Evolutionary conservation across 2,113 vertebrate species (phyloP).

Genomic region (Pachypanchax playfairii): DNA sequence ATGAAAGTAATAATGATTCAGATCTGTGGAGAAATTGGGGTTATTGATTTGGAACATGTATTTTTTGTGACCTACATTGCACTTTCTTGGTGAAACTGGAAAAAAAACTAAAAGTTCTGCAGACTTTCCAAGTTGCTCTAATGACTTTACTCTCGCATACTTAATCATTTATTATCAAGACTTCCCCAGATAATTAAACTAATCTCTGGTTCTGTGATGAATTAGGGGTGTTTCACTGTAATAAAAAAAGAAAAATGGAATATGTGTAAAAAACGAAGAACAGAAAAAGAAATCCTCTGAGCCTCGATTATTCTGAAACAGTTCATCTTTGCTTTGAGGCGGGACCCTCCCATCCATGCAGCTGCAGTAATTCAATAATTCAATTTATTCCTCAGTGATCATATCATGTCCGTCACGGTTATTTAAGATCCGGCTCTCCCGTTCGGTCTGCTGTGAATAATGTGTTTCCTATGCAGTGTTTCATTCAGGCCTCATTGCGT

Average conservation of each 20-base stretch:
- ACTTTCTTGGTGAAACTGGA: slow-evolving; percentile 22
- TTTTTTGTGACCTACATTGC: slow-evolving; percentile 13
- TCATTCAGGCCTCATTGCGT: slow-evolving; percentile 9
- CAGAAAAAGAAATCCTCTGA: not conserved
- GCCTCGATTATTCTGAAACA: slow-evolving; percentile 13
- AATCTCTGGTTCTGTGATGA: slow-evolving; percentile 38
- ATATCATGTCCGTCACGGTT: slow-evolving; percentile 48
- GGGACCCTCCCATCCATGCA: slow-evolving; percentile 11
- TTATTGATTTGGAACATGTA: slow-evolving; percentile 5
- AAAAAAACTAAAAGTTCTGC: slow-evolving; percentile 20
- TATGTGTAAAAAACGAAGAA: not conserved
- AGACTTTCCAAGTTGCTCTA: slow-evolving; percentile 29
- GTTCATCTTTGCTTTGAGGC: slow-evolving; percentile 25
- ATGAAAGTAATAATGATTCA: slow-evolving; percentile 27
- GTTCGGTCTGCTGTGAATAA: slow-evolving; percentile 13
- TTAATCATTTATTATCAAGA: slow-evolving; percentile 61
- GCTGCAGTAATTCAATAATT: slow-evolving; percentile 57
- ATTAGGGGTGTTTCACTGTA: slow-evolving; percentile 21
- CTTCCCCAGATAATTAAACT: slow-evolving; percentile 55
- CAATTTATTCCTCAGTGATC: slow-evolving; percentile 47
- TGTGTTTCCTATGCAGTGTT: not conserved
- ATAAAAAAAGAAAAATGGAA: slow-evolving; percentile 6
- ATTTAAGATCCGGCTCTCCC: slow-evolving; percentile 40
- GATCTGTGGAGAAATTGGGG: not conserved
- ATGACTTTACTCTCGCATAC: slow-evolving; percentile 27